phyloP scores from a whole-genome alignment of 2,888 invertebrate genomes.

The Drosophila kanekoi region DNA sequence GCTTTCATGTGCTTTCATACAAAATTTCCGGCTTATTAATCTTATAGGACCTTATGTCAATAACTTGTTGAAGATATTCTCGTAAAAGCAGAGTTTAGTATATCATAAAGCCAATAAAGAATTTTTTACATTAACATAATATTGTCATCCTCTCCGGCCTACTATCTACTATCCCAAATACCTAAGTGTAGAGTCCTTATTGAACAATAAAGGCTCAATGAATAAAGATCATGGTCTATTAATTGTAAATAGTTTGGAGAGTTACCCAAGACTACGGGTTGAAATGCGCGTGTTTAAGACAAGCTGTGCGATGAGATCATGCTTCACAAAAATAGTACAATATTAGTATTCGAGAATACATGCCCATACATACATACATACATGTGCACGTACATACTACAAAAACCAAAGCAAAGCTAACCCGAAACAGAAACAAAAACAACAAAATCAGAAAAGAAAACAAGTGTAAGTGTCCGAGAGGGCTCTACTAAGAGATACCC shows the following conservation, averaged over 20 bases:
- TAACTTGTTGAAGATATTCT: too few relatives aligned
- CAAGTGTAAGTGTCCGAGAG: background rate
- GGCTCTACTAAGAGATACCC: slow-evolving; percentile 14
- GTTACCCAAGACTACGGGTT: slow-evolving; percentile 48
- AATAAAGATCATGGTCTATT: slow-evolving; percentile 12
- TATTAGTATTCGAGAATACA: slow-evolving; percentile 63
- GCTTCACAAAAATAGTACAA: slow-evolving; percentile 70
- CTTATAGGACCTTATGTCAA: too few relatives aligned
- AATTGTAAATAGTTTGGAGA: slow-evolving; percentile 34
- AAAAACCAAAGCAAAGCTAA: slow-evolving; percentile 51
- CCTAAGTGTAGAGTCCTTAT: background rate
- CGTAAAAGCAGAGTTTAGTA: too few relatives aligned
- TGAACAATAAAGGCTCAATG: slow-evolving; percentile 10
- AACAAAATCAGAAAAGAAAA: slow-evolving; percentile 26
- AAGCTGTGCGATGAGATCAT: slow-evolving; percentile 76
- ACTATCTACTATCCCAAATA: background rate
- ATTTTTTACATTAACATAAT: too few relatives aligned
- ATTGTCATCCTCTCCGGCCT: too few relatives aligned
- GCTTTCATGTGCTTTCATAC: too few relatives aligned
- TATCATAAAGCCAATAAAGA: too few relatives aligned
- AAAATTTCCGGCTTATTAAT: too few relatives aligned
- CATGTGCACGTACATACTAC: slow-evolving; percentile 36
- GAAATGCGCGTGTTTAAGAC: slow-evolving; percentile 69
- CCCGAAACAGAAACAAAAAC: slow-evolving; percentile 58
- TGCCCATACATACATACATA: slow-evolving; percentile 41